A percentile compares a stretch with the other conserved stretches of the same genome.
Conservation (phyloP, 2,113 vertebrate species). For the Tiliqua scincoides region DNA sequence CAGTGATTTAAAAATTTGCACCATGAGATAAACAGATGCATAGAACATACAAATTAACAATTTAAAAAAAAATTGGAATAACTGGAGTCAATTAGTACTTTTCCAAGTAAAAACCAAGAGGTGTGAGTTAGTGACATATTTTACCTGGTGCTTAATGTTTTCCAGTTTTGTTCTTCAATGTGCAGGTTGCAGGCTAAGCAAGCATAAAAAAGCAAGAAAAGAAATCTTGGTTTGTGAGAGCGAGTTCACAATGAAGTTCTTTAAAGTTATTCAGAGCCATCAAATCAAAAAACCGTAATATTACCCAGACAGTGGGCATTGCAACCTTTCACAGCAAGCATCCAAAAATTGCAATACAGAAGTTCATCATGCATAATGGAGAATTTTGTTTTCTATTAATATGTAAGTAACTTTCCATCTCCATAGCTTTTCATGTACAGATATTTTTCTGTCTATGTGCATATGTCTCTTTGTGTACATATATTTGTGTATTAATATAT, state of each 20-base stretch:
- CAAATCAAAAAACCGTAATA: slow-evolving; percentile 54
- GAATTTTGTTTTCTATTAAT: slow-evolving; percentile 39
- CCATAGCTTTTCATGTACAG: background rate
- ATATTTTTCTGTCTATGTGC: no score
- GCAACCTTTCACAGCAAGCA: slow-evolving; percentile 36
- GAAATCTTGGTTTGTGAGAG: slow-evolving; percentile 37
- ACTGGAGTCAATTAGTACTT: slow-evolving; percentile 35
- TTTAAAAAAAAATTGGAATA: slow-evolving; percentile 5
- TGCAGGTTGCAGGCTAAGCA: slow-evolving; percentile 36
- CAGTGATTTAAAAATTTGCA: slow-evolving; percentile 25
- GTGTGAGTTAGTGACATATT: slow-evolving; percentile 14
- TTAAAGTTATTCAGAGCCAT: slow-evolving; percentile 42
- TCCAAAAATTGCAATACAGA: slow-evolving; percentile 56
- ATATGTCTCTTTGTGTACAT: no score
- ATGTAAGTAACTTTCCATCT: background rate
- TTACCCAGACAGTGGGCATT: slow-evolving; percentile 46
- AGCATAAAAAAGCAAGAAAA: slow-evolving; percentile 27
- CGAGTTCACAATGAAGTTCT: slow-evolving; percentile 52
- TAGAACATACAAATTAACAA: slow-evolving; percentile 26
- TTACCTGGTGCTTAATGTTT: slow-evolving; percentile 18
- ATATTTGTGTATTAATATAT: no score
- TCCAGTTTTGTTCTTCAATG: slow-evolving; percentile 26
- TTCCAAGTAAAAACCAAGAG: slow-evolving; percentile 34
- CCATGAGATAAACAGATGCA: slow-evolving; percentile 27
- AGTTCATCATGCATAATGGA: slow-evolving; percentile 47